Base-by-base conservation (phyloP, 2,113 vertebrate genomes). In the Scomber scombrus region DNA sequence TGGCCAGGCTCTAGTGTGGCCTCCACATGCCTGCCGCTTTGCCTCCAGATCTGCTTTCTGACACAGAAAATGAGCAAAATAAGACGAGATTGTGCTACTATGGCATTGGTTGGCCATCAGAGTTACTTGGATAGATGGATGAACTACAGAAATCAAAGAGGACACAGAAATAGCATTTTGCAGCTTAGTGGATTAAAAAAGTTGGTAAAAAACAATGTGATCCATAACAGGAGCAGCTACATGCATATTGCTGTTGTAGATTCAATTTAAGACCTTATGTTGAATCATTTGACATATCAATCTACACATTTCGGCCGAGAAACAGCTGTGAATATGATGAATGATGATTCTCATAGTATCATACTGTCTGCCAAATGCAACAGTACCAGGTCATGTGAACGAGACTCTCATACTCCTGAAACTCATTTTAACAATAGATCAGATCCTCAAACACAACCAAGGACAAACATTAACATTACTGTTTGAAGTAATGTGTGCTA, bases 1-100 rank as follows among this genome's bases (percentile, higher is more conserved):
- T 60, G 71, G 56, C 73, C 78, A 74, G 50, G 70, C 61, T 75
- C 31, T 11, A n/a, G 57, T 77, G 46, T 29, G 72, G 65, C 64
- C 71, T 81, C 16, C 19, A 23, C 46, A 13, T 29, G 54, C 69
- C 71, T 69, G 62, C 71, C 76, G 57, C 61, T 81, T 72, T 43
- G 58, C 75, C 65, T 69, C 46, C n/a, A 40, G 54, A 72, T 57
- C 54, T 63, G 16, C 45, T 71, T 47, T 58, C 29, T 67, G 34
- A 64, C 56, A 80, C 11, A 82, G 49, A 84, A 78, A 82, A 34
- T 1, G 15, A 74, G 12, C 11, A 47, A 68, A 67, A 63, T 3
- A 9, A 23, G 18, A 55, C 5, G 5, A 7, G 1, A 8, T 26
- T 10, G 10, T 26, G 45, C 26, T 47, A 56, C 49, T 16, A 29